Base-by-base conservation (phyloP, 2,113 vertebrate genomes). In the Lota lota region DNA sequence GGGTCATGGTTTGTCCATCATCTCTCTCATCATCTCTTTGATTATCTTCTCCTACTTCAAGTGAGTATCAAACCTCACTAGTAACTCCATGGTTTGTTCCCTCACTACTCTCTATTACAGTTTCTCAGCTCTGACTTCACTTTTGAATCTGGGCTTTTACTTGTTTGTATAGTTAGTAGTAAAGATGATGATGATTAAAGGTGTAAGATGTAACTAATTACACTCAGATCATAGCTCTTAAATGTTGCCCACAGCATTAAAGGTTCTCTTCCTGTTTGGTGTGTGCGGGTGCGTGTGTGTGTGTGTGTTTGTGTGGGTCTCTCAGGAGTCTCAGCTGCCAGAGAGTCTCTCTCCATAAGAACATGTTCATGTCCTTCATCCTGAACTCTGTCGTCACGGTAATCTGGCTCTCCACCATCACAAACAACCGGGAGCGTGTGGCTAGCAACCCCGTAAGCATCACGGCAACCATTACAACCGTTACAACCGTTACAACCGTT, bases 21-120 rank as follows among this genome's bases (percentile, higher is more conserved):
- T 91, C 20, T 93, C 92, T 22, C 84, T 94, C 19, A 63, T 92
- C 60, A 84, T 92, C 75, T 89, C 88, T 51, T 84, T 93, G 20
- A 74, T 84, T 70, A 94, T 94, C 87, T 93, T 94, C 88, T 94
- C 89, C 71, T 91, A 90, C 79, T 91, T 92, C 84, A 94, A 92
- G 93, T 94, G 73, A 90, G 91, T 87, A 3, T 3, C 18, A 5
- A 18, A 12, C 59, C 15, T 14, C 5, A 8, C 59, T 61, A 14
- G 20, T 10, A 1, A 5, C 20, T 22, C 20, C 10, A 5, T 61
- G 20, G 8, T 61, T 61, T 22, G 59, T 22, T 15, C 22, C 53
- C n/a, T 60, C 19, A 5, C 10, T 60, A 22, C 19, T 19, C 7
- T 1, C n/a, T 58, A 17, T 47, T 10, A 11, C 1, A 14, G 40